Evolutionary conservation across 2,888 invertebrate genomes (phyloP).

Genomic region (Camptogramma bilineatum): DNA sequence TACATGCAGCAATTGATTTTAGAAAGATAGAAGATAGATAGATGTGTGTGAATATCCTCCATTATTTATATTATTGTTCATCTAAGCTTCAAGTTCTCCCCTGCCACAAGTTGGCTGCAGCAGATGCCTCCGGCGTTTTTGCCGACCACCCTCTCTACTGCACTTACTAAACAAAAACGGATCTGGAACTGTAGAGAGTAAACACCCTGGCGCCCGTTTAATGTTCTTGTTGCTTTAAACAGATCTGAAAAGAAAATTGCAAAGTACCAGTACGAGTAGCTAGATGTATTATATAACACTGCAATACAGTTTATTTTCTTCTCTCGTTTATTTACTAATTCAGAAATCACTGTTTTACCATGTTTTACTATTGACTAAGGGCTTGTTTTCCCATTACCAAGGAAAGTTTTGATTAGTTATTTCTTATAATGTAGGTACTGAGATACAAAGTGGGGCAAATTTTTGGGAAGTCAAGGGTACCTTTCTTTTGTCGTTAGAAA

Average conservation of each 20-base stretch:
- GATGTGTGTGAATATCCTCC: background rate
- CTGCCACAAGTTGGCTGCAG: conserved; percentile 48
- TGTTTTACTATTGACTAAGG: background rate
- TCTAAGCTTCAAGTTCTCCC: conserved; percentile 8
- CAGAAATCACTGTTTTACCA: background rate
- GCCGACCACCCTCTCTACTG: conserved; percentile 62
- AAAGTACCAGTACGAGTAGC: background rate
- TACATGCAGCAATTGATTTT: too few relatives aligned
- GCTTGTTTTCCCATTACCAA: too few relatives aligned
- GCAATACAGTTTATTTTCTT: background rate
- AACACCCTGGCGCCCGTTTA: conserved; percentile 13
- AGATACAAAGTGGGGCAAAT: too few relatives aligned
- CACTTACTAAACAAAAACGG: conserved; percentile 57
- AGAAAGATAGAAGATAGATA: too few relatives aligned
- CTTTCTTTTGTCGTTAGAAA: too few relatives aligned
- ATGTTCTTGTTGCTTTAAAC: conserved; percentile 15
- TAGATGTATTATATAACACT: background rate
- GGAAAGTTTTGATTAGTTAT: too few relatives aligned
- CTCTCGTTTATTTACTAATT: background rate
- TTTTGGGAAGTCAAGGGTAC: too few relatives aligned
- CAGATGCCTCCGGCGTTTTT: conserved; percentile 71
- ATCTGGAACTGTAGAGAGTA: conserved; percentile 32
- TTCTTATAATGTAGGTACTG: too few relatives aligned
- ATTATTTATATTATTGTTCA: background rate
- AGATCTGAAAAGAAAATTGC: conserved; percentile 6